Base-by-base conservation (phyloP, 2,888 invertebrate species). In the Dendrolimus pini region DNA sequence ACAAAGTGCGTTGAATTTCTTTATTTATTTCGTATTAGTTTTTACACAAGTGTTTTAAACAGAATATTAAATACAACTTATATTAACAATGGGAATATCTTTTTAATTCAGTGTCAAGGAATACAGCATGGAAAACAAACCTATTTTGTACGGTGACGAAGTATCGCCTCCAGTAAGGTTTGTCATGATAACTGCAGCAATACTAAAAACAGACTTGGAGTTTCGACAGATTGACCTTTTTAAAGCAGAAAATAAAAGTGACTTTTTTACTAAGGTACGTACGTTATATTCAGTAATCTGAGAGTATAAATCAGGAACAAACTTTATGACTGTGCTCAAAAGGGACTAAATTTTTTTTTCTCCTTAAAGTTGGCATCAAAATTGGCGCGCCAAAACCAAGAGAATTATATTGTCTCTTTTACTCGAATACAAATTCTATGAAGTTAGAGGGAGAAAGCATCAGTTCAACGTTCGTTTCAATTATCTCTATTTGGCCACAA, bases 141-240 rank as follows among this genome's bases (percentile, higher is more conserved):
- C 80, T 2, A 79, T 82, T 41, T 68, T 93, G 7, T 93, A 88
- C 61, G 92, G 88, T 54, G 90, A 91, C 61, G 83, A 84, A 59
- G 80, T 78, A 42, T 92, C 92, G 30, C 92, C 93, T 0, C 90
- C 92, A 0, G 89, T 86, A 7, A 77, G 93, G 57, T 92, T 92
- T 57, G 92, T 88, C 0, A 67, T 89, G 67, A 85, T 93, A 83
- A 91, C 92, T 2, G 91, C 92, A 0, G 78, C 82, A 12, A 67
- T 85, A 42, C 74, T 93, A 41, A 78, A 77, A 1, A 65, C 92
- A 14, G 75, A 89, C 41, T 55, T 92, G n/a, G 77, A 92, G 10
- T 78, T 91, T 55, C 80, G 82, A 54, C 77, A 80, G 56, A 75
- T 93, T 30, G 85, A 92, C 70, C 66, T 93, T 53, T 89, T 92